These are phyloP conservation scores for Lepidonotus clava DNA, from an alignment of 2,888 invertebrate species.

Conservation along the genomic window DNA sequence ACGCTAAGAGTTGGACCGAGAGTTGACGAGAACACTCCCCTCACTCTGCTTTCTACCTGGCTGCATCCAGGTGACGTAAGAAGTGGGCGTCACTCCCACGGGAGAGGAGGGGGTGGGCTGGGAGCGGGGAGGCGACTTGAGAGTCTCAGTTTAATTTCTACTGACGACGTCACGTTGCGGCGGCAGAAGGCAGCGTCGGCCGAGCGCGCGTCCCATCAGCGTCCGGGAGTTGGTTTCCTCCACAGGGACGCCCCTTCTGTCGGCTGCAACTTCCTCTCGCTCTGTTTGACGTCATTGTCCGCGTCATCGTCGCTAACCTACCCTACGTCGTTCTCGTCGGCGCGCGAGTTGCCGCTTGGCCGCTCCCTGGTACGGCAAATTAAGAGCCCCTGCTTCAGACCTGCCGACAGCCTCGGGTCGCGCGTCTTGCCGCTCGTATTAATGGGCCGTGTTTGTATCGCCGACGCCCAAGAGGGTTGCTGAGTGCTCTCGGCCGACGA, in stretches of 20 bases:
- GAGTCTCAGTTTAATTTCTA: constrained; percentile 39
- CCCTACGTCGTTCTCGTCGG: background rate
- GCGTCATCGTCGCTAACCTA: background rate
- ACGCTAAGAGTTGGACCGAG: background rate
- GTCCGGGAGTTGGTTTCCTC: background rate
- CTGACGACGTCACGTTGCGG: constrained; percentile 39
- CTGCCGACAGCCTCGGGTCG: background rate
- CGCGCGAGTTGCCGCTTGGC: background rate
- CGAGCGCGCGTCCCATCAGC: background rate
- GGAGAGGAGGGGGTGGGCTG: background rate
- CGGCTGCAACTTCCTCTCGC: background rate
- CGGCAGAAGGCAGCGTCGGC: background rate
- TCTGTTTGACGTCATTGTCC: background rate
- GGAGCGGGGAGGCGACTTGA: background rate
- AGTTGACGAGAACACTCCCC: constrained; percentile 20
- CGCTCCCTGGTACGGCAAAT: background rate
- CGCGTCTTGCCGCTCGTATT: constrained; percentile 8
- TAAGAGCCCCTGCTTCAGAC: background rate
- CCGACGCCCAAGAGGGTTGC: background rate
- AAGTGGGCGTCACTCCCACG: constrained; percentile 15
- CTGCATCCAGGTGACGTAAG: constrained; percentile 44
- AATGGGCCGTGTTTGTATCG: constrained; percentile 7
- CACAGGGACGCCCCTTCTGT: background rate
- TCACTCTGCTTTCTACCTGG: constrained; percentile 38
- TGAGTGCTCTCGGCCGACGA: background rate